Evolutionary conservation across 2,888 invertebrate species (phyloP).

Genomic region (Himalopsyche tibetana): DNA sequence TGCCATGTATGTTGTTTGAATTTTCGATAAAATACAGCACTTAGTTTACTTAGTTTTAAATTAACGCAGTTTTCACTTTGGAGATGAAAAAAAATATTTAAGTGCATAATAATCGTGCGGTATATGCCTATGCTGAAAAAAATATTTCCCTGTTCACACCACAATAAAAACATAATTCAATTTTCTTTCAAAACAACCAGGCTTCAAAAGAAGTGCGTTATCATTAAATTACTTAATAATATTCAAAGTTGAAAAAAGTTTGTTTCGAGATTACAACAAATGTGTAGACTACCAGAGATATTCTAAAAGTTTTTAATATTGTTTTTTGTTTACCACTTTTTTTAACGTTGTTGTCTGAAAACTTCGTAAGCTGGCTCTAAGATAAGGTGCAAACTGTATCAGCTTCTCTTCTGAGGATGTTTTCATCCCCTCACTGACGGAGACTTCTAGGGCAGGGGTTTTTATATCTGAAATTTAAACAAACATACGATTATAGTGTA

Average conservation of each 20-base stretch:
- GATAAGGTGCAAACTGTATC: constrained; percentile 44
- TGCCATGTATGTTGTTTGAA: no score
- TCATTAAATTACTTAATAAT: background rate
- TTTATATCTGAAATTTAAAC: background rate
- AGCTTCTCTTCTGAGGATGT: constrained; percentile 18
- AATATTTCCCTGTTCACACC: no score
- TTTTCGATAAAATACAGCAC: no score
- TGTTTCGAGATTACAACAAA: background rate
- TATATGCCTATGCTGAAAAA: no score
- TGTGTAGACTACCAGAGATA: background rate
- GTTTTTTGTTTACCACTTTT: constrained; percentile 38
- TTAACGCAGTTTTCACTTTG: no score
- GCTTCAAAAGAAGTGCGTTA: background rate
- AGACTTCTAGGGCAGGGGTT: background rate
- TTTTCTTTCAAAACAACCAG: background rate
- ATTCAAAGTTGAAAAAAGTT: constrained; percentile 5
- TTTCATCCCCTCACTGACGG: background rate
- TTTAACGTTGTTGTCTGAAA: constrained; percentile 38
- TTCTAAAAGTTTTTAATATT: constrained; percentile 34
- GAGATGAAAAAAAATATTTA: no score
- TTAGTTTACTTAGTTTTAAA: no score
- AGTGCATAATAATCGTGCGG: no score
- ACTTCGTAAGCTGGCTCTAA: constrained; percentile 38
- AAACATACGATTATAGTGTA: no score
- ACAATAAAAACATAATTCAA: background rate